These are phyloP conservation scores for Mongoloraphidia duomilia DNA, from an alignment of 2,888 invertebrate species.

Conservation along the genomic window DNA sequence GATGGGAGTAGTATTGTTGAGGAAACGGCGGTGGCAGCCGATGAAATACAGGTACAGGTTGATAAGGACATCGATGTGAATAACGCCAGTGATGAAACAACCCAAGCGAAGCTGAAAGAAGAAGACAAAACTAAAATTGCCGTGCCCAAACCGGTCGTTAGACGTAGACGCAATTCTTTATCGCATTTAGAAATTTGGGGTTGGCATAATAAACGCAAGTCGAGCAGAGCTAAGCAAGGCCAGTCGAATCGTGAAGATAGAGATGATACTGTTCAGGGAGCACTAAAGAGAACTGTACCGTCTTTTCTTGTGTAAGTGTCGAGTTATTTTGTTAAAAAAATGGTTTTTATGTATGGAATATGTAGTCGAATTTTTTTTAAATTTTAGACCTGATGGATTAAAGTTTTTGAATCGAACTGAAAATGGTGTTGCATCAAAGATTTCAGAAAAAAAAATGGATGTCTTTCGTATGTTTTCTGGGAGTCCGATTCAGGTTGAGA, in stretches of 20 bases:
- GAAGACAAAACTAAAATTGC: conserved; percentile 15
- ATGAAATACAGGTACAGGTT: not conserved
- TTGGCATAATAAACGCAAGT: conserved; percentile 51
- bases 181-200: conserved; percentile 64
- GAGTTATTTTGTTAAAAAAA: too few relatives aligned
- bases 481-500: too few relatives aligned
- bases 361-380: conserved; percentile 6
- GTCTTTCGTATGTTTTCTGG: too few relatives aligned
- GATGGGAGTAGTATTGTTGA: conserved; percentile 12
- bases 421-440: not conserved
- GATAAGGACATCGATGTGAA: conserved; percentile 28
- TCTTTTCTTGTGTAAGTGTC: conserved; percentile 34
- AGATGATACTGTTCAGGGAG: conserved; percentile 52
- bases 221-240: conserved; percentile 26
- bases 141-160: conserved; percentile 20
- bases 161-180: conserved; percentile 57
- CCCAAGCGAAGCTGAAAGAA: conserved; percentile 19
- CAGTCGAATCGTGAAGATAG: conserved; percentile 21
- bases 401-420: not conserved
- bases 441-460: conserved; percentile 16
- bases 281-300: conserved; percentile 51
- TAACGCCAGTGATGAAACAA: conserved; percentile 19
- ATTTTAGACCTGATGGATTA: conserved; percentile 8
- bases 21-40: conserved; percentile 7
- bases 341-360: too few relatives aligned